These are phyloP conservation scores for Tillus elongatus DNA, from an alignment of 2,888 invertebrate genomes.

Conservation along the genomic window DNA sequence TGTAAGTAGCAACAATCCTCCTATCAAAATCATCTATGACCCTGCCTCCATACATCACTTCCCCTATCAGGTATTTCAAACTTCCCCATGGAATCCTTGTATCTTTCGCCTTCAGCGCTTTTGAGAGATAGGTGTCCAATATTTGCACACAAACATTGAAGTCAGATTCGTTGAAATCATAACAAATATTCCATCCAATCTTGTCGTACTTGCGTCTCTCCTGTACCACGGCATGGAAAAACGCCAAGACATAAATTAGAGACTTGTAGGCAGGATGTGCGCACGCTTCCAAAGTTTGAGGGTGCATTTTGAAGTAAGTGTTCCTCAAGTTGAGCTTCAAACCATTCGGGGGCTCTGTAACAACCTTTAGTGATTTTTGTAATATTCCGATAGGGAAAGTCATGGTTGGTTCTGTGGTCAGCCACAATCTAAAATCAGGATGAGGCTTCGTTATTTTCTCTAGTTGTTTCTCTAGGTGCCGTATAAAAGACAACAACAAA, in stretches of 20 bases:
- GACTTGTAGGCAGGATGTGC: constrained; percentile 68
- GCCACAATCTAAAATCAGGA: constrained; percentile 85
- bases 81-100: constrained; percentile 79
- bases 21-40: constrained; percentile 89
- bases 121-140: constrained; percentile 72
- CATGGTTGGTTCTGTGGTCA: constrained; percentile 82
- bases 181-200: constrained; percentile 89
- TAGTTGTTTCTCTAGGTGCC: constrained; percentile 71
- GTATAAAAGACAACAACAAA: constrained; percentile 68
- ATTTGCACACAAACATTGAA: constrained; percentile 83
- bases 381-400: constrained; percentile 84
- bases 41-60: constrained; percentile 93
- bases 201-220: constrained; percentile 89
- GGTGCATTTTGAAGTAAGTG: constrained; percentile 78
- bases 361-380: constrained; percentile 64
- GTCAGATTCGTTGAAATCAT: constrained; percentile 91
- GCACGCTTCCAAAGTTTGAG: constrained; percentile 65
- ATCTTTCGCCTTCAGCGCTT: constrained; percentile 51
- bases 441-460: constrained; percentile 74
- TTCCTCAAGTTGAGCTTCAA: constrained; percentile 79
- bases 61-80: constrained; percentile 85
- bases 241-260: constrained; percentile 78
- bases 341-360: constrained; percentile 88
- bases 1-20: constrained; percentile 75
- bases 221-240: constrained; percentile 89